Percentiles rank a stretch among this genome's conserved stretches.
phyloP scores from a whole-genome alignment of 2,888 invertebrate genomes.

The Augochlorella aurata region DNA sequence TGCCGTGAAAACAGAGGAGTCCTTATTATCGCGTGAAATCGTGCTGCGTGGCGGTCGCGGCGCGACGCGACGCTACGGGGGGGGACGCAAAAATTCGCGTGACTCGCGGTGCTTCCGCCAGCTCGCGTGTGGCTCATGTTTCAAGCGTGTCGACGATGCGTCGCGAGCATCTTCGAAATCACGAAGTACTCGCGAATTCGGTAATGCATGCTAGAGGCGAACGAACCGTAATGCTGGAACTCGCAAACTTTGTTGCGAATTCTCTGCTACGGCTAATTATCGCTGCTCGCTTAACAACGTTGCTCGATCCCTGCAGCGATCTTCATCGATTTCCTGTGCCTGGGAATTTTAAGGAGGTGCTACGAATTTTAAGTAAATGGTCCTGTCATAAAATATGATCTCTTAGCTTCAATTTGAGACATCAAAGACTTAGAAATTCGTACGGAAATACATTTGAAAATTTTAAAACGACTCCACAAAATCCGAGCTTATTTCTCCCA shows the following conservation, averaged over 20 bases:
- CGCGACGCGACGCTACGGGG: not conserved
- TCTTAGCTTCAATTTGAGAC: too few relatives aligned
- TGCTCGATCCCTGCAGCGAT: not conserved
- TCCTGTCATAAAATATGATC: too few relatives aligned
- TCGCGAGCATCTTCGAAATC: not conserved
- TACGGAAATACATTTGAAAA: too few relatives aligned
- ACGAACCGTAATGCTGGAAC: not conserved
- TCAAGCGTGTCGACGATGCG: not conserved
- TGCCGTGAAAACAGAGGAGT: constrained; percentile 2
- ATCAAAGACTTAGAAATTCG: too few relatives aligned
- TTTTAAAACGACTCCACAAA: too few relatives aligned
- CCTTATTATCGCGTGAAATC: constrained; percentile 29
- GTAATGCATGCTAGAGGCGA: not conserved
- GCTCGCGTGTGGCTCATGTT: constrained; percentile 6
- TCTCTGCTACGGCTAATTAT: not conserved
- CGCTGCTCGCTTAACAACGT: not conserved
- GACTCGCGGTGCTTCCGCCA: not conserved
- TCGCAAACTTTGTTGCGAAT: not conserved
- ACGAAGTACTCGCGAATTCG: not conserved
- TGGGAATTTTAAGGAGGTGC: too few relatives aligned
- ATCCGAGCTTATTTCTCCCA: too few relatives aligned
- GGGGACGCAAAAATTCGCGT: constrained; percentile 5
- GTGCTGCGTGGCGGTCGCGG: not conserved
- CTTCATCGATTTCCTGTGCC: too few relatives aligned
- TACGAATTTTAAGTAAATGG: too few relatives aligned